Conservation (phyloP, 2,888 invertebrate species). For the Pharmacophagus antenor region DNA sequence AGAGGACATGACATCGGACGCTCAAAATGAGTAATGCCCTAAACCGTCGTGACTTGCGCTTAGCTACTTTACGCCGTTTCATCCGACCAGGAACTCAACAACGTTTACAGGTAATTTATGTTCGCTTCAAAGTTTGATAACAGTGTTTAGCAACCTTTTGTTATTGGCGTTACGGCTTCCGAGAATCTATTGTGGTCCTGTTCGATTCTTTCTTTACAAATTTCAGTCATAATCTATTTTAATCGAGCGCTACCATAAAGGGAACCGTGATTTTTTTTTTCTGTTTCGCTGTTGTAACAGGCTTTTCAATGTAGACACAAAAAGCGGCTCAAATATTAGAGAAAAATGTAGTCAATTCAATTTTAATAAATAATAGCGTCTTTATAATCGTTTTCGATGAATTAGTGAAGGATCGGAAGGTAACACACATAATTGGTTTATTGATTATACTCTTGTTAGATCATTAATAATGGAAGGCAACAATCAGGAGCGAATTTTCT, state of each 20-base stretch:
- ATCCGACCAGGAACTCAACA: conserved; percentile 49
- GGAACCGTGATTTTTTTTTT: conserved; percentile 17
- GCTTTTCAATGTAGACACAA: conserved; percentile 21
- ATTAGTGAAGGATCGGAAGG: too few species aligned
- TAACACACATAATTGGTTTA: too few species aligned
- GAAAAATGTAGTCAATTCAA: not conserved
- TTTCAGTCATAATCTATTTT: conserved; percentile 27
- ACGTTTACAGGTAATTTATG: conserved; percentile 54
- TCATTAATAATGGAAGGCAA: too few species aligned
- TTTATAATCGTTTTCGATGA: too few species aligned
- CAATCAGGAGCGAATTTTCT: not conserved
- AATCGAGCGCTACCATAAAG: conserved; percentile 26
- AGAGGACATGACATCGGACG: conserved; percentile 30
- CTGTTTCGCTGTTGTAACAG: conserved; percentile 12
- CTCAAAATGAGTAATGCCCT: conserved; percentile 36
- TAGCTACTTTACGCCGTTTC: conserved; percentile 53
- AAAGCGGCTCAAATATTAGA: conserved; percentile 13
- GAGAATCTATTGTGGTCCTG: conserved; percentile 29
- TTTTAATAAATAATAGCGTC: not conserved
- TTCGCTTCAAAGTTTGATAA: conserved; percentile 42
- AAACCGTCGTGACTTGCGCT: conserved; percentile 36
- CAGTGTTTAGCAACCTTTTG: conserved; percentile 43
- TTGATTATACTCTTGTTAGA: too few species aligned
- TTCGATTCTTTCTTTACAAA: conserved; percentile 25
- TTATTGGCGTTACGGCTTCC: conserved; percentile 33